Evolutionary conservation across 1,140 invertebrate genomes (phyloP).

Genomic region (Carcinoscorpius rotundicauda): DNA sequence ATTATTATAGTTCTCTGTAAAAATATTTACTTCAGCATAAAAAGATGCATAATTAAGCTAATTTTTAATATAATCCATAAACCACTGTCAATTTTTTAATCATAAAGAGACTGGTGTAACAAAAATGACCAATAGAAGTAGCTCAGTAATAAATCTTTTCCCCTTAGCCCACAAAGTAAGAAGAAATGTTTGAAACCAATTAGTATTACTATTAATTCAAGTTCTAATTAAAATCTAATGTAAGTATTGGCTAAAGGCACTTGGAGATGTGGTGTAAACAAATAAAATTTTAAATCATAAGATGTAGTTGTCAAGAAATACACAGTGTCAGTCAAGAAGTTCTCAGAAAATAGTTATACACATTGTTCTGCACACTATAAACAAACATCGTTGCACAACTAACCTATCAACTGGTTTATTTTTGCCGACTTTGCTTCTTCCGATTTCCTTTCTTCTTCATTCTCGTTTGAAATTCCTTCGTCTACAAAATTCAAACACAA

Average conservation of each 20-base stretch:
- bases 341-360: conserved; percentile 39
- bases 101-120: too few relatives aligned
- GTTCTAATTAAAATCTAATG: not conserved
- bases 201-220: too few relatives aligned
- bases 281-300: conserved; percentile 1
- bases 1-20: too few relatives aligned
- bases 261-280: not conserved
- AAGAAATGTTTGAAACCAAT: too few relatives aligned
- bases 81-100: too few relatives aligned
- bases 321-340: not conserved
- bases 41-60: too few relatives aligned
- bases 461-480: conserved; percentile 20
- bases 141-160: too few relatives aligned
- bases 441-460: conserved; percentile 28
- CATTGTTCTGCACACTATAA: conserved; percentile 38
- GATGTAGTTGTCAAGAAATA: not conserved
- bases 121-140: too few relatives aligned
- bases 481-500: conserved; percentile 12
- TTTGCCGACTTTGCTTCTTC: conserved; percentile 45
- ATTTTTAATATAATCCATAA: too few relatives aligned
- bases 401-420: conserved; percentile 32
- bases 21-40: too few relatives aligned
- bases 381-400: not conserved
- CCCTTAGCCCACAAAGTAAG: too few relatives aligned
- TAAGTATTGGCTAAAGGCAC: not conserved